These are phyloP conservation scores for Antrozous pallidus DNA, from an alignment of 2,797 vertebrate species.

Conservation along the genomic window DNA sequence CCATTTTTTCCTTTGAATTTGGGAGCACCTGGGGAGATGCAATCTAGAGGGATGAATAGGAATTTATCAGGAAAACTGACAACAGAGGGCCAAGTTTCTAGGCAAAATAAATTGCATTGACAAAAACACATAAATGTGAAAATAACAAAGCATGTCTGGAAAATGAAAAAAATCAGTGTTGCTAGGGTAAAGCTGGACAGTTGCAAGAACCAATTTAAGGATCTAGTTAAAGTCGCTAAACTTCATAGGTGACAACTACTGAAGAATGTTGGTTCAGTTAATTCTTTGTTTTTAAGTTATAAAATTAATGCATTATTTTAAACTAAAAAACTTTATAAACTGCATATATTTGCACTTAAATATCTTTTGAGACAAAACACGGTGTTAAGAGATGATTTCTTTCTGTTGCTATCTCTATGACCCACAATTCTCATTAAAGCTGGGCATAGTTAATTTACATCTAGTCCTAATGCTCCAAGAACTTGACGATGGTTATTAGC, in stretches of 20 bases:
- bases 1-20: background rate
- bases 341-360: background rate
- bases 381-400: background rate
- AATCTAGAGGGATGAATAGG: background rate
- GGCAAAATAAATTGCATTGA: background rate
- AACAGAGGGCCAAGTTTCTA: conserved; percentile 3
- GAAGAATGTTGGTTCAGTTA: background rate
- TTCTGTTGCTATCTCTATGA: background rate
- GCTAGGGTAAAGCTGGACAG: background rate
- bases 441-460: background rate
- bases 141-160: background rate
- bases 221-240: background rate
- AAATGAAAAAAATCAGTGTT: background rate
- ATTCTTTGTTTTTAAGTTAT: conserved; percentile 12
- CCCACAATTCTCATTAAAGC: background rate
- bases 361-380: background rate
- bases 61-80: conserved; percentile 28
- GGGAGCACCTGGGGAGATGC: background rate
- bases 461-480: background rate
- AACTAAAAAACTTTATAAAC: background rate
- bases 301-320: background rate
- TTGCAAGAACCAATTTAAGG: background rate
- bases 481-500: background rate
- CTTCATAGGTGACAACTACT: background rate
- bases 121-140: conserved; percentile 13